These are phyloP conservation scores for Lithodes maja DNA, from an alignment of 2,888 invertebrate genomes.

Conservation along the genomic window DNA sequence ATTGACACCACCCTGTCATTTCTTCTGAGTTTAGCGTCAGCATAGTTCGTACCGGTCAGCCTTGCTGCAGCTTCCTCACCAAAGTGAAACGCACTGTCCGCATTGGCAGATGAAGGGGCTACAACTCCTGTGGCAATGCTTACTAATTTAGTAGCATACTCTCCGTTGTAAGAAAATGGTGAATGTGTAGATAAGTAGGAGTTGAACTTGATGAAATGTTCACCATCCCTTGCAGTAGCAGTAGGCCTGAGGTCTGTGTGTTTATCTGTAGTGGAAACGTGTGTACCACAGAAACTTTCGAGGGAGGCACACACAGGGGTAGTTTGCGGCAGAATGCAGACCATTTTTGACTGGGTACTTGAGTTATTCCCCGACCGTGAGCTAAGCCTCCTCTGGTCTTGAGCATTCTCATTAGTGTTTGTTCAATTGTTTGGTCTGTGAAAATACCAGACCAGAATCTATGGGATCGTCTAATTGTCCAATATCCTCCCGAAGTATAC, in stretches of 20 bases:
- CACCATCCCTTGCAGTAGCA: background rate
- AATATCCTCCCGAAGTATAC: conserved; percentile 5
- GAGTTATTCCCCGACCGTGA: background rate
- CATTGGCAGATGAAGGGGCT: conserved; percentile 5
- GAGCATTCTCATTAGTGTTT: background rate
- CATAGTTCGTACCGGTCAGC: background rate
- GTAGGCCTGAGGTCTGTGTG: background rate
- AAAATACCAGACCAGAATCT: background rate
- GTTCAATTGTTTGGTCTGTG: background rate
- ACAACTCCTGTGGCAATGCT: background rate
- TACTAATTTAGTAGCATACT: background rate
- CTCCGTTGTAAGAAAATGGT: background rate
- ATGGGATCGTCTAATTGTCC: background rate
- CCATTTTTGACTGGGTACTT: background rate
- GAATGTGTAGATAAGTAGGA: background rate
- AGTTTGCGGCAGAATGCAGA: background rate
- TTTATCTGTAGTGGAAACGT: background rate
- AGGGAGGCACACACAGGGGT: background rate
- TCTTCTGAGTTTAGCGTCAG: background rate
- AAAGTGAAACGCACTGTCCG: background rate
- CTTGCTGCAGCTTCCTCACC: conserved; percentile 14
- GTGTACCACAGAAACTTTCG: background rate
- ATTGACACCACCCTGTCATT: conserved; percentile 2
- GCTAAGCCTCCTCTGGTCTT: background rate
- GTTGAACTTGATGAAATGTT: background rate